These are phyloP conservation scores for Ectropis grisescens DNA, from an alignment of 1,140 invertebrate species.

Conservation along the genomic window DNA sequence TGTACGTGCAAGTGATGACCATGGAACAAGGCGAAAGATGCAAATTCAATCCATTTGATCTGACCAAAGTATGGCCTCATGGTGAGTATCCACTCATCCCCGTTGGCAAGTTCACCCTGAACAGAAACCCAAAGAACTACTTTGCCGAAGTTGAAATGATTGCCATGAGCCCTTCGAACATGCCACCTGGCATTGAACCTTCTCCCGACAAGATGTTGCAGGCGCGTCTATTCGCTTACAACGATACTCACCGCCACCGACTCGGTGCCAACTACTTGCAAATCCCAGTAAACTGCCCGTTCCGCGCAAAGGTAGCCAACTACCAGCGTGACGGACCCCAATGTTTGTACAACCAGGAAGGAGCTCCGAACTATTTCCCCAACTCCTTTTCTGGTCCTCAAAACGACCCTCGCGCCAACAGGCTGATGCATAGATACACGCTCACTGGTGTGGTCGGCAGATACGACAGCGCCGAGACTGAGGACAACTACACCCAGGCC, in stretches of 20 bases:
- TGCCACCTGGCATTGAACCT: constrained; percentile 88
- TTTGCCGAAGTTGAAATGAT: constrained; percentile 88
- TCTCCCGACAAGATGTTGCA: constrained; percentile 94
- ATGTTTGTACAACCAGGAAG: constrained; percentile 77
- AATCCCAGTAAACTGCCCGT: constrained; percentile 92
- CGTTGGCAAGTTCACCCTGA: constrained; percentile 84
- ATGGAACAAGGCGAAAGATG: constrained; percentile 52
- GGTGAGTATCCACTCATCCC: constrained; percentile 83
- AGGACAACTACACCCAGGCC: no score
- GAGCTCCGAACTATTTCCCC: constrained; percentile 89
- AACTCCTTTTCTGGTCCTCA: constrained; percentile 89
- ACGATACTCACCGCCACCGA: constrained; percentile 86
- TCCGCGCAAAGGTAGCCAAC: constrained; percentile 73
- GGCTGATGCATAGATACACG: no score
- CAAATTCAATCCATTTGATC: constrained; percentile 73
- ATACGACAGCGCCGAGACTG: no score
- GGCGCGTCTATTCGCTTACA: constrained; percentile 91
- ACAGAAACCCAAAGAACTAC: constrained; percentile 85
- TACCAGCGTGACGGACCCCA: constrained; percentile 74
- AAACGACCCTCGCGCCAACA: no score
- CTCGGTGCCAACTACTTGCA: constrained; percentile 91
- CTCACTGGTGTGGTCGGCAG: no score
- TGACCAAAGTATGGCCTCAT: constrained; percentile 84
- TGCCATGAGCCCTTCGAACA: constrained; percentile 88
- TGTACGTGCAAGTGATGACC: constrained; percentile 68